These are phyloP conservation scores for Erpornis zantholeuca DNA, from an alignment of 2,113 vertebrate genomes.

Conservation along the genomic window DNA sequence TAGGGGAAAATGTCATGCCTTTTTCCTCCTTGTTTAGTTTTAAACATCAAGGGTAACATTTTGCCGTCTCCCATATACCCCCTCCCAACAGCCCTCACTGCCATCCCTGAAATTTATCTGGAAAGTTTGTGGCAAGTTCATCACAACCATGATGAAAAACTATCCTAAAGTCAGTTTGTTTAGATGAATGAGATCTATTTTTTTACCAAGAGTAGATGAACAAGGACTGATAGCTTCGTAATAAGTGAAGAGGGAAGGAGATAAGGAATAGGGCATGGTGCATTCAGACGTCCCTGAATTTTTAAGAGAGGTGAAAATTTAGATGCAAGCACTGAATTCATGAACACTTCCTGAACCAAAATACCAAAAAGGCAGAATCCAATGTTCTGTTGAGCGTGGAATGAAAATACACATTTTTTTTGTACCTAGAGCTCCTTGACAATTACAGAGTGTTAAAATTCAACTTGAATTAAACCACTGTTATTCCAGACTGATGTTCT, in stretches of 20 bases:
- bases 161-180: not conserved
- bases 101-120: not conserved
- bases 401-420: not conserved
- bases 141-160: not conserved
- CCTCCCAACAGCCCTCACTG: not conserved
- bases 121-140: not conserved
- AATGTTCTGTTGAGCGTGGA: not conserved
- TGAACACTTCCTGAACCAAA: not conserved
- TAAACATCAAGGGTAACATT: not conserved
- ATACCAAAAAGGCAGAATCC: not conserved
- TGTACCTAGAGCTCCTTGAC: not conserved
- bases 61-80: not conserved
- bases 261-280: not conserved
- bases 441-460: not conserved
- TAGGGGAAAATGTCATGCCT: not conserved
- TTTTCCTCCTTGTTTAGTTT: not conserved
- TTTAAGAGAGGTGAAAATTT: not conserved
- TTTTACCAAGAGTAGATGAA: not conserved
- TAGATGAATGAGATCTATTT: not conserved
- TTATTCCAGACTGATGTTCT: not conserved
- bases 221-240: not conserved
- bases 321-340: not conserved
- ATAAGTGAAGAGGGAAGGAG: not conserved
- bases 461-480: not conserved
- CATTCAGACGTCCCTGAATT: not conserved